Evolutionary conservation across 2,797 vertebrate species (phyloP), one percentile per base, ranked within the genome.

Genomic region (Microctenopoma steveboyesi): DNA sequence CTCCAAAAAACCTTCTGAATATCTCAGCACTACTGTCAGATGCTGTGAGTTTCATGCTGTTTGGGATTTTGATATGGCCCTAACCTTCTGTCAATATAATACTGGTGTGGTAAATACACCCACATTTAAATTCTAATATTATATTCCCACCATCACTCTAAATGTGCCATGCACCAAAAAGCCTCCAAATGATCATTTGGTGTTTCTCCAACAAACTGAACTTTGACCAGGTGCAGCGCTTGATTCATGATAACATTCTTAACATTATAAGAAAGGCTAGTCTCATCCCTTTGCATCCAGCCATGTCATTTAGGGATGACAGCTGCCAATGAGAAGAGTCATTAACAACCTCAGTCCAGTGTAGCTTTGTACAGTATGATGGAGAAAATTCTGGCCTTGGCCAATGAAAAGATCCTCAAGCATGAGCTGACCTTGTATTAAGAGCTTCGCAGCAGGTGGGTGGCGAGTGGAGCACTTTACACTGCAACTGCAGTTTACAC

Each of bases 391-490:
- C 47, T 30, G 18, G 22, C 18, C 3, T 55, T 16, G 33, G 47
- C 30, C 45, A 15, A 22, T 35, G 25, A 25, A 64, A 54, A 37
- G 43, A n/a, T 7, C 6, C 15, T 5, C 16, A 53, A 28, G 53
- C 18, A n/a, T 22, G n/a, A 53, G 27, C 6, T 7, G 39, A 52
- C 22, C 60, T 49, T 25, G n/a, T 25, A 7, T 28, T 8, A 70
- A 33, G 51, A 62, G 13, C 28, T 13, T 65, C 61, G 13, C 42
- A 13, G 28, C 18, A n/a, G 28, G 45, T 55, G 51, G 51, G 58
- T 60, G 58, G 49, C 43, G 25, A 42, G 52, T 8, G 27, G n/a
- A 28, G 30, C 10, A 42, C 35, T 63, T 52, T 4, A 64, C 4
- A 46, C n/a, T n/a, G 25, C 39, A 37, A 35, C 39, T 9, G 28